Base-by-base conservation (phyloP, 2,797 vertebrate genomes). In the Periparus ater region DNA sequence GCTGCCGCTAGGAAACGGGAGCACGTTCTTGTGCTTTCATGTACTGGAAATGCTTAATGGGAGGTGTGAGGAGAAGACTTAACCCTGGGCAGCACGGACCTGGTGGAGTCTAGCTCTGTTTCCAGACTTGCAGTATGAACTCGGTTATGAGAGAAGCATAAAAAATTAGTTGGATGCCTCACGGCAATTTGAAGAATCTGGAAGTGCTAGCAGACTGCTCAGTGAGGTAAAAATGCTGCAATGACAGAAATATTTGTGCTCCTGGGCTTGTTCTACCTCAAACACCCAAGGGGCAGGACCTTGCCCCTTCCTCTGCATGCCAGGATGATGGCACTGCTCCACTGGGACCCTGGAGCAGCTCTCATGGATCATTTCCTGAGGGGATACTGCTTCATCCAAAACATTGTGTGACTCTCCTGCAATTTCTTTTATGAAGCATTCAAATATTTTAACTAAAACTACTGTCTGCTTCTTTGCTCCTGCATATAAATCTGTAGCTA, bases 251-350 rank as follows among this genome's bases (percentile, higher is more conserved):
- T 22, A 55, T 25, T 57, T 6, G 20, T 27, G 65, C 61, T 92
- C 9, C 54, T 58, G 65, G 72, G 53, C 65, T 53, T 88, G 74
- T 61, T 61, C 27, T 40, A 7, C 36, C 48, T 19, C 76, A 4
- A 4, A 13, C 5, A 13, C 51, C 27, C 70, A 17, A 1, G 1
- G 65, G 68, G 30, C 1, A 1, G 83, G 74, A 86, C 8, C n/a
- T 55, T 70, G 68, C 38, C 47, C 54, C 38, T 60, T 60, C 67
- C 51, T 38, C 32, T 0, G 0, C 57, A 1, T 26, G 4, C 45
- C 20, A 4, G 13, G 32, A 13, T 1, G 1, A 7, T 11, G 66
- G 10, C 17, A 23, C 6, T 26, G 8, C 47, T 55, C n/a, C 22
- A 1, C 17, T 19, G 25, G 34, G 17, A 60, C 34, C 23, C 50